A percentile compares a stretch with the other conserved stretches of the same genome.
Conservation (phyloP, 1,140 invertebrate genomes). For the Hycleus cichorii region DNA sequence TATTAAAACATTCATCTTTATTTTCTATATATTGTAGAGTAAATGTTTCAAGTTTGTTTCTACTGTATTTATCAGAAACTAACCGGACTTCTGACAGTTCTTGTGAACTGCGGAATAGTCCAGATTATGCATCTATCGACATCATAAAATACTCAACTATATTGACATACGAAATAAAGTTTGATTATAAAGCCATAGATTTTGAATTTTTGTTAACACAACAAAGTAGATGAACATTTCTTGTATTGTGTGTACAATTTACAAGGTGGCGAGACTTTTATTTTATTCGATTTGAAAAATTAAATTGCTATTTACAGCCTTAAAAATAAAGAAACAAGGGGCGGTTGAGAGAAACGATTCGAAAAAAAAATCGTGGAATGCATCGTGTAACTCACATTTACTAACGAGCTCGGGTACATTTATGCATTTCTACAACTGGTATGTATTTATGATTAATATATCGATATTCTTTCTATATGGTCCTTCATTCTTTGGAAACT, state of each 20-base stretch:
- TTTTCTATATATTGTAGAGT: slow-evolving; percentile 18
- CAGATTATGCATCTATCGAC: slow-evolving; percentile 23
- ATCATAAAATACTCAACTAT: slow-evolving; percentile 23
- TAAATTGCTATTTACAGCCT: slow-evolving; percentile 30
- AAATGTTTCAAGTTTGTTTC: neutral
- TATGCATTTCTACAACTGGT: slow-evolving; percentile 17
- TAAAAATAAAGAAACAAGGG: slow-evolving; percentile 12
- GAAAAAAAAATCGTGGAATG: too few relatives aligned
- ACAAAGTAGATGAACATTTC: slow-evolving; percentile 4
- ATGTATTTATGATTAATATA: slow-evolving; percentile 5
- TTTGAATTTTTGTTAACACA: too few relatives aligned
- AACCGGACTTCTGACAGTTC: slow-evolving; percentile 17
- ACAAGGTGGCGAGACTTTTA: slow-evolving; percentile 20
- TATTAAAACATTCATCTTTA: slow-evolving; percentile 27
- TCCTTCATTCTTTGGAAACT: too few relatives aligned
- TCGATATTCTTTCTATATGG: too few relatives aligned
- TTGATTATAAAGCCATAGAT: slow-evolving; percentile 15
- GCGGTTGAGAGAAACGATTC: too few relatives aligned
- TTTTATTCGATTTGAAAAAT: slow-evolving; percentile 24
- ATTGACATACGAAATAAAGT: slow-evolving; percentile 25
- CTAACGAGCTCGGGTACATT: slow-evolving; percentile 25
- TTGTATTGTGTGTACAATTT: slow-evolving; percentile 25
- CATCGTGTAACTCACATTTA: slow-evolving; percentile 17
- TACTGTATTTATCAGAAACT: slow-evolving; percentile 20
- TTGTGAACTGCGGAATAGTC: slow-evolving; percentile 20